Conservation (phyloP, 2,797 vertebrate genomes). For the Remorina albescens region DNA sequence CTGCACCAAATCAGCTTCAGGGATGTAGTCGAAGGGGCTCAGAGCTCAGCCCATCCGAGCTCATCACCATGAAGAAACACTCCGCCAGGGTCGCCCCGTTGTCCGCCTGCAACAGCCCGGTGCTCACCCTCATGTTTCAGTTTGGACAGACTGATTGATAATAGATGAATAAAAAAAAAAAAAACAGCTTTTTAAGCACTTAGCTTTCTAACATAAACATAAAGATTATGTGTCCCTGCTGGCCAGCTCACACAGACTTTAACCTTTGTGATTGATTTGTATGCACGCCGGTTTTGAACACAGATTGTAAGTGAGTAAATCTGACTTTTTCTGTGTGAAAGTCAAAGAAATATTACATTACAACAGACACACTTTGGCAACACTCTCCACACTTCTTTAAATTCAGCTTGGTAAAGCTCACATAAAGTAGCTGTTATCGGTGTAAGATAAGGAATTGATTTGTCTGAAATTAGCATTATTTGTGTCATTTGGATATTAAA, state of each 20-base stretch:
- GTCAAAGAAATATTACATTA: neutral
- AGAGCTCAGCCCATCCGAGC: slow-evolving; percentile 90
- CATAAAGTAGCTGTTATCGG: slow-evolving; percentile 21
- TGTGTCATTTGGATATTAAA: slow-evolving; percentile 32
- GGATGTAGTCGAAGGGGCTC: slow-evolving; percentile 91
- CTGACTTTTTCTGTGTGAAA: neutral
- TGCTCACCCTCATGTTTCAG: slow-evolving; percentile 96
- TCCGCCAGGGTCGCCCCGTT: slow-evolving; percentile 96
- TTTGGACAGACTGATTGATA: too few relatives aligned
- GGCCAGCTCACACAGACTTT: neutral
- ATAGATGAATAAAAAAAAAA: too few relatives aligned
- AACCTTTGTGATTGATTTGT: neutral
- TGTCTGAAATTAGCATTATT: slow-evolving; percentile 37
- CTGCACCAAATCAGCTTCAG: slow-evolving; percentile 85
- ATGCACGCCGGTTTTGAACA: neutral
- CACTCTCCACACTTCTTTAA: neutral
- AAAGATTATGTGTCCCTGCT: neutral
- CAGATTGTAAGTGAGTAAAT: neutral
- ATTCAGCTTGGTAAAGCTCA: slow-evolving; percentile 4
- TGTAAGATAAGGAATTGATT: slow-evolving; percentile 47
- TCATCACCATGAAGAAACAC: slow-evolving; percentile 96
- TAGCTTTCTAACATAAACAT: neutral
- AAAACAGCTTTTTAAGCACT: too few relatives aligned
- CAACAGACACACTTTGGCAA: neutral
- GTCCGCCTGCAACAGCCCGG: slow-evolving; percentile 97